Conservation (phyloP, 2,888 invertebrate genomes). For the Apodemia zela region DNA sequence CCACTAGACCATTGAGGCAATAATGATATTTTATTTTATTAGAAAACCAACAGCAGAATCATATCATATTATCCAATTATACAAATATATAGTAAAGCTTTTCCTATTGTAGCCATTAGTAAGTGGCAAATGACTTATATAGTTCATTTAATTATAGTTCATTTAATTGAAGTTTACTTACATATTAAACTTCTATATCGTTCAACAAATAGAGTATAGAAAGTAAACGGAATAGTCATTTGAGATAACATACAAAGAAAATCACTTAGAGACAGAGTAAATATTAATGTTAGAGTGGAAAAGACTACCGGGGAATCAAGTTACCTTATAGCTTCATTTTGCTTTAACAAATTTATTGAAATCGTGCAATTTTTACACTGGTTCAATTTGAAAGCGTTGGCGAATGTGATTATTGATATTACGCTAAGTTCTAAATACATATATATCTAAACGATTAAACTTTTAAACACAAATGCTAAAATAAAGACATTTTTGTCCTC, state of each 20-base stretch:
- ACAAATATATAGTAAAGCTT: too few species aligned
- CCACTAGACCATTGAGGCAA: not conserved
- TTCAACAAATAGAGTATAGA: conserved; percentile 45
- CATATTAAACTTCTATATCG: conserved; percentile 37
- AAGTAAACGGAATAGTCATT: conserved; percentile 41
- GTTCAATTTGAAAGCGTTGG: conserved; percentile 46
- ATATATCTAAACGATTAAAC: not conserved
- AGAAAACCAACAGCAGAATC: too few species aligned
- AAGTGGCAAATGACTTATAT: too few species aligned
- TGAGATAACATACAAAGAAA: conserved; percentile 51
- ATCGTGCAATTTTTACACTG: conserved; percentile 53
- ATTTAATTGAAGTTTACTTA: conserved; percentile 31
- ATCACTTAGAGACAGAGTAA: conserved; percentile 49
- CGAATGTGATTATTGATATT: conserved; percentile 24
- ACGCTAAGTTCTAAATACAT: not conserved
- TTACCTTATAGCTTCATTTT: conserved; percentile 68
- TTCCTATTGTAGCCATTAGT: too few species aligned
- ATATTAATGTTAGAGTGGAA: conserved; percentile 44
- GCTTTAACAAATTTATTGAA: conserved; percentile 71
- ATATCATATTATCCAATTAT: too few species aligned
- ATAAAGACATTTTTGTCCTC: not conserved
- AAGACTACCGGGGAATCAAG: conserved; percentile 56
- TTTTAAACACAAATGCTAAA: not conserved
- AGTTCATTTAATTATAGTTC: too few species aligned
- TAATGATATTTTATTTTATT: too few species aligned